Evolutionary conservation across 2,888 invertebrate genomes (phyloP).

Genomic region (Perithous albicinctus): DNA sequence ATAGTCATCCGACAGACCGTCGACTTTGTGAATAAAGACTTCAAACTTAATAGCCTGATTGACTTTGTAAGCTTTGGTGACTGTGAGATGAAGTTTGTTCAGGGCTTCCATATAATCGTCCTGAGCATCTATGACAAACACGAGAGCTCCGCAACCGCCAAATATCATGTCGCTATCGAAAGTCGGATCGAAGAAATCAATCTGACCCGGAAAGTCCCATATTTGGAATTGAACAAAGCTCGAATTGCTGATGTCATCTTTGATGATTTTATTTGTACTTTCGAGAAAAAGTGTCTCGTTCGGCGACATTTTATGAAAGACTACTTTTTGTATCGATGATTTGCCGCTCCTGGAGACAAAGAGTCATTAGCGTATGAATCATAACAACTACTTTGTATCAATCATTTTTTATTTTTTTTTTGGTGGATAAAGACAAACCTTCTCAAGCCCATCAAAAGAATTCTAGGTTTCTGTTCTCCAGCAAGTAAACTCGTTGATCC

Average conservation of each 20-base stretch:
- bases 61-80: conserved; percentile 97
- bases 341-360: conserved; percentile 94
- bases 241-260: conserved; percentile 98
- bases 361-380: not conserved
- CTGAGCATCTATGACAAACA: conserved; percentile 99
- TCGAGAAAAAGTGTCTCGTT: conserved; percentile 99
- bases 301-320: conserved; percentile 99
- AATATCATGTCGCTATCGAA: conserved; percentile 99
- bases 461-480: conserved; percentile 95
- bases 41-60: conserved; percentile 99
- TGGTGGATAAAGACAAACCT: conserved; percentile 86
- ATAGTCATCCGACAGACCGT: conserved; percentile 99
- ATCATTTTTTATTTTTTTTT: not conserved
- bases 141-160: conserved; percentile 98
- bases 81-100: conserved; percentile 95
- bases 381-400: not conserved
- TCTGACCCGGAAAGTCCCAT: conserved; percentile 99
- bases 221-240: conserved; percentile 99
- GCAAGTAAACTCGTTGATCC: conserved; percentile 85
- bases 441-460: conserved; percentile 97
- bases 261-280: conserved; percentile 99
- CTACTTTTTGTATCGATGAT: conserved; percentile 99
- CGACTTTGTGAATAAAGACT: conserved; percentile 99
- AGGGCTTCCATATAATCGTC: conserved; percentile 99
- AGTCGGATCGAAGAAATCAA: conserved; percentile 98